phyloP scores from a whole-genome alignment of 2,113 vertebrate genomes.

The Chloebia gouldiae region DNA sequence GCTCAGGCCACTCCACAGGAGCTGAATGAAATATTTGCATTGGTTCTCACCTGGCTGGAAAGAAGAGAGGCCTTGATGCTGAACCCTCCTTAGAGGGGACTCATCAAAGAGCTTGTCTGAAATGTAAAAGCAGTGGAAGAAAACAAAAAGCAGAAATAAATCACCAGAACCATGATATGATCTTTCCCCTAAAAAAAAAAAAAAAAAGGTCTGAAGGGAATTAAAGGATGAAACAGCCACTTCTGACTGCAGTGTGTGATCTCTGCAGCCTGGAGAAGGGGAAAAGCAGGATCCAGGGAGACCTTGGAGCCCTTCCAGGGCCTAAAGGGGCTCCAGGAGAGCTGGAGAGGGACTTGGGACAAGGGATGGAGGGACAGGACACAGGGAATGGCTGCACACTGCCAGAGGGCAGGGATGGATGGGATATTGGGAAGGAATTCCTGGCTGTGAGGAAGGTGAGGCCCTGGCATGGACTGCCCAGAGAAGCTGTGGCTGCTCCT shows the following conservation, averaged over 20 bases:
- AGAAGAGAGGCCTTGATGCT: background rate
- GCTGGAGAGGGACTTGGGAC: background rate
- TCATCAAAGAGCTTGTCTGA: background rate
- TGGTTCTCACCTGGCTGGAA: background rate
- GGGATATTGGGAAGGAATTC: background rate
- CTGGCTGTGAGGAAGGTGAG: too few species aligned
- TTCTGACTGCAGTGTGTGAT: fast-evolving
- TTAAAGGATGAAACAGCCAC: background rate
- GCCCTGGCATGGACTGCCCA: too few species aligned
- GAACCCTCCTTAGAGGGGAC: background rate
- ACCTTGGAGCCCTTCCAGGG: background rate
- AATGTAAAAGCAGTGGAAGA: background rate
- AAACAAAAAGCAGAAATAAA: background rate
- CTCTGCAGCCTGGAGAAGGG: background rate
- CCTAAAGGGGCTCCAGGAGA: background rate
- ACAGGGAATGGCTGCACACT: background rate
- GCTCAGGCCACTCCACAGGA: background rate
- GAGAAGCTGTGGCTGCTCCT: background rate
- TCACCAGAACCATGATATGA: background rate
- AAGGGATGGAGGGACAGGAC: background rate
- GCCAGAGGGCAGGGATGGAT: background rate
- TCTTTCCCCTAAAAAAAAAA: background rate
- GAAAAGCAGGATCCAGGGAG: background rate
- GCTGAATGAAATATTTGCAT: background rate
- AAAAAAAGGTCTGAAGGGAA: background rate